Percentiles rank a stretch among this genome's conserved stretches.
Evolutionary conservation across 1,140 invertebrate genomes (phyloP).

Genomic region (Drosophila sturtevanti): DNA sequence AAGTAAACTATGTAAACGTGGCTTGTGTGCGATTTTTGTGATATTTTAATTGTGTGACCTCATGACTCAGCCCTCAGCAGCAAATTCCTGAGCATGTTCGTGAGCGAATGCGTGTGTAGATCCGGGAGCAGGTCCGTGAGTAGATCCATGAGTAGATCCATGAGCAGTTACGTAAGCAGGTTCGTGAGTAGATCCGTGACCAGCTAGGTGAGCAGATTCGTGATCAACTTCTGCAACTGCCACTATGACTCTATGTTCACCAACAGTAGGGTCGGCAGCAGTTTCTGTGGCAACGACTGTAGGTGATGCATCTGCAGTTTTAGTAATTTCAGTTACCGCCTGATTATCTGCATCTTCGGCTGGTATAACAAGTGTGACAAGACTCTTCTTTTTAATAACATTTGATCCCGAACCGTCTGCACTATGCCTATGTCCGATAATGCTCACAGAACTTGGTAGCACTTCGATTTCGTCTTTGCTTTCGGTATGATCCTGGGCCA

Average conservation of each 20-base stretch:
- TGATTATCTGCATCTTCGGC: too few species aligned
- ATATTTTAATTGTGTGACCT: constrained; percentile 30
- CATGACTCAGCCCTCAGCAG: background rate
- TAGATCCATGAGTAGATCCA: too few species aligned
- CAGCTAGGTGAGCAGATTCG: too few species aligned
- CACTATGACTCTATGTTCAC: too few species aligned
- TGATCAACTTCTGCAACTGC: too few species aligned
- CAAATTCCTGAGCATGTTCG: background rate
- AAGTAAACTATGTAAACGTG: constrained; percentile 66
- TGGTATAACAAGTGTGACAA: background rate
- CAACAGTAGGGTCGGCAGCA: too few species aligned
- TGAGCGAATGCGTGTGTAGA: too few species aligned
- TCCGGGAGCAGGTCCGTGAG: too few species aligned
- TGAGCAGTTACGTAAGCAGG: too few species aligned
- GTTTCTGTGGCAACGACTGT: background rate
- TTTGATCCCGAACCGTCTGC: too few species aligned
- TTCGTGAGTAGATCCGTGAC: too few species aligned
- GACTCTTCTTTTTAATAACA: background rate
- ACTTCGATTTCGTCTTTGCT: background rate
- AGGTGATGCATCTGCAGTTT: background rate
- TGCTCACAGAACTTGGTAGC: background rate
- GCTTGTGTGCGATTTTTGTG: constrained; percentile 24
- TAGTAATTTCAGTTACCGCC: background rate
- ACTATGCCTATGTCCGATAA: background rate
- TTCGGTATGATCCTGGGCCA: constrained; percentile 30